phyloP scores from a whole-genome alignment of 2,113 vertebrate species.

The Polypterus bichir region DNA sequence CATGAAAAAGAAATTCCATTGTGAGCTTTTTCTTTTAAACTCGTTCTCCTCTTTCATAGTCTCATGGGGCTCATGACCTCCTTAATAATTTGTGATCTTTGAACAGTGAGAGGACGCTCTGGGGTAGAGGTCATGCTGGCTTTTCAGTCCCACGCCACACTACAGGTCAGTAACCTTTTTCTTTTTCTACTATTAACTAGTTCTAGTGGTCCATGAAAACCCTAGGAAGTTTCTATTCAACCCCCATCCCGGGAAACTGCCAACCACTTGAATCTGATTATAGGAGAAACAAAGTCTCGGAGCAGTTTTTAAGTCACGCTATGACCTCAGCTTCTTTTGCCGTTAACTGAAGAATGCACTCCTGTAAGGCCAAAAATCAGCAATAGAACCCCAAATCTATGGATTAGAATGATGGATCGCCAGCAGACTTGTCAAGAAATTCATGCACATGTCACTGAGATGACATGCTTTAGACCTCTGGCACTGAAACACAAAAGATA shows the following conservation, averaged over 20 bases:
- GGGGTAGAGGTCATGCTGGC: conserved; percentile 22
- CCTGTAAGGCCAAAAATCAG: too few relatives aligned
- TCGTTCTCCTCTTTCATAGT: conserved; percentile 28
- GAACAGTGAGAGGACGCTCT: conserved; percentile 30
- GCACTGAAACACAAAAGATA: too few relatives aligned
- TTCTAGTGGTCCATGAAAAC: conserved; percentile 52
- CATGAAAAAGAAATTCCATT: too few relatives aligned
- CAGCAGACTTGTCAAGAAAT: too few relatives aligned
- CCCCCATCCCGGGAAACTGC: conserved; percentile 38
- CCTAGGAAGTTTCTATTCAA: conserved; percentile 42
- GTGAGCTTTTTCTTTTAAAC: background rate
- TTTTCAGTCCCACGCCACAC: conserved; percentile 35
- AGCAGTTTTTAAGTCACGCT: too few relatives aligned
- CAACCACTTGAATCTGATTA: conserved; percentile 41
- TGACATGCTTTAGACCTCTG: too few relatives aligned
- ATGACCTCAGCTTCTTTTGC: too few relatives aligned
- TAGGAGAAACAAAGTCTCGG: conserved; percentile 1
- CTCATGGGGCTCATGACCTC: conserved; percentile 33
- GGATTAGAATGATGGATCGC: too few relatives aligned
- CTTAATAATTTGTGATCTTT: conserved; percentile 31
- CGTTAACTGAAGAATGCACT: too few relatives aligned
- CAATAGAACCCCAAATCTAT: too few relatives aligned
- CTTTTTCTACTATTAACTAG: conserved; percentile 51
- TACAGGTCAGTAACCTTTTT: conserved; percentile 53
- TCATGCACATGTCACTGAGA: too few relatives aligned